Base-by-base conservation (phyloP, 2,888 invertebrate species). In the Acleris emargana region DNA sequence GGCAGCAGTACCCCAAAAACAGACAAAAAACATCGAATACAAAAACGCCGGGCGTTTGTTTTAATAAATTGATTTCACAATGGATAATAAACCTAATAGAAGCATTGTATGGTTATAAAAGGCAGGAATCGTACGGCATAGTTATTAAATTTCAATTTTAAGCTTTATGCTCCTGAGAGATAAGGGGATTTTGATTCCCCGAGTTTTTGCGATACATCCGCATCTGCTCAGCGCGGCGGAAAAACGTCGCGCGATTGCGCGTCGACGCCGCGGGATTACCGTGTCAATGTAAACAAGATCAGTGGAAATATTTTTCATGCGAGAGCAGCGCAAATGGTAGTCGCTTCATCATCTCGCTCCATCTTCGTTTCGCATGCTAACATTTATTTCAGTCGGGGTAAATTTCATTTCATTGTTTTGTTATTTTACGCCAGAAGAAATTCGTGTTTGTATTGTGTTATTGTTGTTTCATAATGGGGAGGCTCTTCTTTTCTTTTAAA, bases 231-330 rank as follows among this genome's bases (percentile, higher is more conserved):
- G 76, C 69, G 77, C 73, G 74, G 79, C 81, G 80, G 81, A 82
- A 85, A 86, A 86, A 81, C 77, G 77, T 68, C 67, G 58, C 69
- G 72, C 72, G 61, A 73, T 71, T 69, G 52, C 74, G 73, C 70
- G 72, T 73, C 71, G 59, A 73, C 72, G 71, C 49, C 74, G 73
- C 72, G 71, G 81, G 86, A 88, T 88, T 85, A 88, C 80, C 76
- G 78, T 83, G 82, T 87, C 87, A 84, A 86, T 87, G 86, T 88
- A 88, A 87, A 87, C 86, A 87, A 86, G 83, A 86, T 86, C 84
- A 83, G 81, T 80, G 71, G 78, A 83, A 83, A 86, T 87, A 86
- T 88, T 85, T 87, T 85, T 86, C 84, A 82, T 81, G 79, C 78
- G 81, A 82, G 81, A 82, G 80, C 76, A 75, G 78, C 80, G 78